These are phyloP conservation scores for human DNA, from an alignment of 2,113 vertebrate genomes.

Conservation along the genomic window GRCh38 chrX:132088501-132089000, in stretches of 20 bases:
- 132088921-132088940: slow-evolving; percentile 9
- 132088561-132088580: too few relatives aligned
- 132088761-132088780: not conserved
- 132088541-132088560: too few relatives aligned
- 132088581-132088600: not conserved
- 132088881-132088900: not conserved
- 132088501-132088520: too few relatives aligned
- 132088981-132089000: not conserved
- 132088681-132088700: not conserved
- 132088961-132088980: not conserved
- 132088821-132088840: not conserved
- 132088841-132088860: not conserved
- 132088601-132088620: not conserved
- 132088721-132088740: not conserved
- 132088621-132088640: slow-evolving; percentile 12
- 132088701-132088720: not conserved
- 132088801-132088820: not conserved
- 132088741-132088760: not conserved
- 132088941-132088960: not conserved
- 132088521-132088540: too few relatives aligned
- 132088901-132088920: not conserved
- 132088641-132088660: not conserved
- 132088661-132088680: not conserved
- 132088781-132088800: not conserved
- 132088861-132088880: not conserved